Evolutionary conservation across 2,888 invertebrate genomes (phyloP).

Genomic region (Mythimna lalbum): DNA sequence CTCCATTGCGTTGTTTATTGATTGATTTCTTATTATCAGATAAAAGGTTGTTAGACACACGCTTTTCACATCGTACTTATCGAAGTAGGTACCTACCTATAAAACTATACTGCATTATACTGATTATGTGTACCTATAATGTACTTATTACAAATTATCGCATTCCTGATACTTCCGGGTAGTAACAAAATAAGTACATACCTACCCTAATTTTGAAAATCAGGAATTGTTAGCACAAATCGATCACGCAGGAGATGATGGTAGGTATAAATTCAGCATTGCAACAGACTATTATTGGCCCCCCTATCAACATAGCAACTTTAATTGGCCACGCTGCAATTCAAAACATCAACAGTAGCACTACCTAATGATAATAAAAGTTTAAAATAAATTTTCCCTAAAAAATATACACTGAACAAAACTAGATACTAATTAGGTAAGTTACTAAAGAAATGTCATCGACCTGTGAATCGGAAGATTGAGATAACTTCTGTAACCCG

Average conservation of each 20-base stretch:
- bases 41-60: constrained; percentile 40
- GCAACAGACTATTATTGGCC: not conserved
- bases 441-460: constrained; percentile 56
- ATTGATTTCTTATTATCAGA: constrained; percentile 47
- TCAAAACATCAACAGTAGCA: not conserved
- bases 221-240: not conserved
- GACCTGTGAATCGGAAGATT: constrained; percentile 60
- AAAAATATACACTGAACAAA: not conserved
- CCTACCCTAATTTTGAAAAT: not conserved
- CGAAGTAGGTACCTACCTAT: no score
- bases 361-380: not conserved
- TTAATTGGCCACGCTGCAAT: not conserved
- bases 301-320: not conserved
- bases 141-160: not conserved
- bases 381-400: not conserved
- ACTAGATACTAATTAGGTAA: constrained; percentile 4
- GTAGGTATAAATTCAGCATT: not conserved
- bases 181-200: not conserved
- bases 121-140: not conserved
- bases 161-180: constrained; percentile 5
- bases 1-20: constrained; percentile 19
- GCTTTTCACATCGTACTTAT: constrained; percentile 13
- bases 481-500: constrained; percentile 67
- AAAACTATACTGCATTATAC: constrained; percentile 18
- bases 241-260: not conserved